Base-by-base conservation (phyloP, 2,888 invertebrate species). In the Tupiocoris notatus region DNA sequence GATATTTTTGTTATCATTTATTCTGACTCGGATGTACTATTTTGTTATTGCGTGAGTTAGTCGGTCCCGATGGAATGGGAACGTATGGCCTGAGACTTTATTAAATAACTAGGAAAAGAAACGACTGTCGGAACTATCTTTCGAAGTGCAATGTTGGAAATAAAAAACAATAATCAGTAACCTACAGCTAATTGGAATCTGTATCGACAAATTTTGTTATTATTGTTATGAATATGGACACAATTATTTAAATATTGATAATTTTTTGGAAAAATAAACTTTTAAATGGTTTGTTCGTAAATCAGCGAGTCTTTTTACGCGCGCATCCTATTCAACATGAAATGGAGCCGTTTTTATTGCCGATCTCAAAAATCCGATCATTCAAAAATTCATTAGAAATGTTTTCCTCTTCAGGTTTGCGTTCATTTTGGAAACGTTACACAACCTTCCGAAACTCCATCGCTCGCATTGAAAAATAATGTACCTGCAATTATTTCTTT, bases 151-250 rank as follows among this genome's bases (percentile, higher is more conserved):
- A 70, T 70, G 70, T 59, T 70, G 70, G 61, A 66, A 56, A 20
- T 7, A 23, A 57, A n/a, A 57, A 68, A 22, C 16, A 58, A 70
- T n/a, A 65, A 23, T 70, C 70, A 70, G 59, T 70, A 39, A 39
- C 12, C 39, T 39, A 39, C 39, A 25, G 70, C 70, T 70, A 70
- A 58, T 70, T 70, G 70, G 70, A 24, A 70, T 70, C 22, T 70
- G 70, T 70, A 70, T 70, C 59, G 57, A 67, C 39, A 65, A 70
- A 70, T 59, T 70, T 70, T 70, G 70, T 70, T 70, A 68, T 68
- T 68, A 70, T 70, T 70, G 70, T 70, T 70, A 70, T 59, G 18
- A 59, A 59, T 24, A 70, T 70, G 54, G 59, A 70, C 70, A 70
- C 59, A 17, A 70, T 70, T 70, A 70, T 70, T 70, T 70, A 70